A percentile compares a stretch with the other conserved stretches of the same genome.
phyloP scores from a whole-genome alignment of 2,113 vertebrate genomes.

The Urocolius indicus region DNA sequence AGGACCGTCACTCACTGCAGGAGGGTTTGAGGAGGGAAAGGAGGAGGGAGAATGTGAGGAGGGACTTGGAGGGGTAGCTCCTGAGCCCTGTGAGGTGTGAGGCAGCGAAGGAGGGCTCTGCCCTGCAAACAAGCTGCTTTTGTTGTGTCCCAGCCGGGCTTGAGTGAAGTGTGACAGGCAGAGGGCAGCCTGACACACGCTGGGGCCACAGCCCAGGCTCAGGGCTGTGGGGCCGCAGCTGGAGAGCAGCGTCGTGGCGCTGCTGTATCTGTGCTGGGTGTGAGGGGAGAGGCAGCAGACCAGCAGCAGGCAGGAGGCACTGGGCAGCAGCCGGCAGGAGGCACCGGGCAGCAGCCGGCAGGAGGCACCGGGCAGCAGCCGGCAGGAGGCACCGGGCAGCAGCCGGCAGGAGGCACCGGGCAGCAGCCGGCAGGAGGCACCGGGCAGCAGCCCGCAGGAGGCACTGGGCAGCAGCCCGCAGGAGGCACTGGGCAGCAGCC shows the following conservation, averaged over 20 bases:
- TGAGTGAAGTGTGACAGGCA: slow-evolving; percentile 65
- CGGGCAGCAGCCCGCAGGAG: too few relatives aligned
- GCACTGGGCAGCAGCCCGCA: too few relatives aligned
- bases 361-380: too few relatives aligned
- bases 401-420: too few relatives aligned
- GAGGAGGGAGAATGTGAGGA: slow-evolving; percentile 5
- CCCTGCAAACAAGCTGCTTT: slow-evolving; percentile 61
- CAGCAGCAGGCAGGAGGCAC: neutral
- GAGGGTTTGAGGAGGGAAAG: neutral
- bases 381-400: too few relatives aligned
- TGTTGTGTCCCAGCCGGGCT: slow-evolving; percentile 32
- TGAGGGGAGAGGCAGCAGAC: neutral
- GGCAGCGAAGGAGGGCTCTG: neutral
- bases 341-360: too few relatives aligned
- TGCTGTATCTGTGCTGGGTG: neutral
- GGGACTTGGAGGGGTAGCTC: neutral
- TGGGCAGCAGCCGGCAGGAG: too few relatives aligned
- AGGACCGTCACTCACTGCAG: neutral
- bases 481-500: too few relatives aligned
- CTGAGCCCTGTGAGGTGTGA: neutral
- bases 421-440: too few relatives aligned
- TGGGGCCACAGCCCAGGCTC: neutral
- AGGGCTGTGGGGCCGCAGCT: neutral
- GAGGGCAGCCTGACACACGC: slow-evolving; percentile 19
- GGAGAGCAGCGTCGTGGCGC: neutral